Base-by-base conservation (phyloP, 2,113 vertebrate species). In the Hippocampus barbouri region DNA sequence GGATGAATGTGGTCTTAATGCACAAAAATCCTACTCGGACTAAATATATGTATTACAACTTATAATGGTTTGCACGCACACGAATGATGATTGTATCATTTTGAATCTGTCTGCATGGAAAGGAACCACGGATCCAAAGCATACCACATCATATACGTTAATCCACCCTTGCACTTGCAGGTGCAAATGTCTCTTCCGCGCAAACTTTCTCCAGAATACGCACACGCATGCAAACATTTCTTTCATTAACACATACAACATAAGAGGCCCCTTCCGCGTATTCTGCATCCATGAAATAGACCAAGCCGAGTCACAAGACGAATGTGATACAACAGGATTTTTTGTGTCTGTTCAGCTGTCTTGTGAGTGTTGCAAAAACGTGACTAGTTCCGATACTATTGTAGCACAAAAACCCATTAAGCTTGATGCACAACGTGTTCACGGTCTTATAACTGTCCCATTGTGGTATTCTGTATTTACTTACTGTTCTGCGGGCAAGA, bases 201-300 rank as follows among this genome's bases (percentile, higher is more conserved):
- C 4, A 56, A 11, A 56, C 54, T 56, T 56, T 23, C 15, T 51
- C 8, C 14, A 15, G 8, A 54, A 14, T 25, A 60, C 27, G 11
- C 25, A 15, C 23, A 34, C 7, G 27, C 59, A 34, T 30, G 27
- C 15, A 30, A 34, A 34, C 2, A 8, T 30, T 16, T 34, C 7
- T 34, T 30, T 61, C 34, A 34, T 76, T 78, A 71, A 79, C 73
- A 79, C 80, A 81, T 78, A 75, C 79, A 79, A 72, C 76, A 57
- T 1, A 16, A 34, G 34, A 63, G 51, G 34, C 18, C 21, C 65
- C 45, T 3, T 51, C 4, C 49, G 8, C 49, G 16, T 7, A 21
- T 7, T 6, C 47, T 40, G 47, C 72, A 34, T 12, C 43, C 56
- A 71, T 69, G 76, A 78, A 83, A 70, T 23, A 72, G 38, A 69